phyloP scores from a whole-genome alignment of 2,888 invertebrate species.

The Agrotis segetum region DNA sequence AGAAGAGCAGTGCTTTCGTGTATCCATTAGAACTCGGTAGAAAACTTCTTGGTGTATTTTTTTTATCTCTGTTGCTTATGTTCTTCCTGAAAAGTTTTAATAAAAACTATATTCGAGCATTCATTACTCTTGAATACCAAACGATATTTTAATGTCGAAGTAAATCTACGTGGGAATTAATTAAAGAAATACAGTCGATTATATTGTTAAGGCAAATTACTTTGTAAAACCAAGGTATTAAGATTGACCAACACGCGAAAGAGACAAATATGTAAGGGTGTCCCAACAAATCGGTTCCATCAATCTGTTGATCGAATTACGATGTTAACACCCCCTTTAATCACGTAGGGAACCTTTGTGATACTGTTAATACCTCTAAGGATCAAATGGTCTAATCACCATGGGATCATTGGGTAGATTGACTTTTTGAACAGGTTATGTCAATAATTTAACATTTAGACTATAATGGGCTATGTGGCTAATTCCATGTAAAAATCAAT shows the following conservation, averaged over 20 bases:
- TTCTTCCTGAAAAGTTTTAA: background rate
- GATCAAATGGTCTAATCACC: conserved; percentile 67
- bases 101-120: background rate
- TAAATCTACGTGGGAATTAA: background rate
- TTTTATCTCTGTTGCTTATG: conserved; percentile 8
- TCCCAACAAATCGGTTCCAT: conserved; percentile 67
- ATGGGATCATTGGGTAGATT: conserved; percentile 55
- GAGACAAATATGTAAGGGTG: conserved; percentile 61
- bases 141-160: background rate
- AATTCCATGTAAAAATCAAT: background rate
- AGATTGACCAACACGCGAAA: conserved; percentile 43
- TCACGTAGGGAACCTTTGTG: conserved; percentile 68
- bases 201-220: background rate
- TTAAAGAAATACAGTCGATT: background rate
- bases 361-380: conserved; percentile 67
- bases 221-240: conserved; percentile 26
- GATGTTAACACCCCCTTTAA: conserved; percentile 73
- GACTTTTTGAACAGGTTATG: conserved; percentile 28
- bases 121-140: background rate
- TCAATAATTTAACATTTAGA: background rate
- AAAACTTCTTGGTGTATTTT: background rate
- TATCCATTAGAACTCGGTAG: conserved; percentile 48
- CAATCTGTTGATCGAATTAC: conserved; percentile 72
- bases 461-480: background rate
- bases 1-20: conserved; percentile 30